phyloP scores from a whole-genome alignment of 1,140 invertebrate species.

The Prorops nasuta region DNA sequence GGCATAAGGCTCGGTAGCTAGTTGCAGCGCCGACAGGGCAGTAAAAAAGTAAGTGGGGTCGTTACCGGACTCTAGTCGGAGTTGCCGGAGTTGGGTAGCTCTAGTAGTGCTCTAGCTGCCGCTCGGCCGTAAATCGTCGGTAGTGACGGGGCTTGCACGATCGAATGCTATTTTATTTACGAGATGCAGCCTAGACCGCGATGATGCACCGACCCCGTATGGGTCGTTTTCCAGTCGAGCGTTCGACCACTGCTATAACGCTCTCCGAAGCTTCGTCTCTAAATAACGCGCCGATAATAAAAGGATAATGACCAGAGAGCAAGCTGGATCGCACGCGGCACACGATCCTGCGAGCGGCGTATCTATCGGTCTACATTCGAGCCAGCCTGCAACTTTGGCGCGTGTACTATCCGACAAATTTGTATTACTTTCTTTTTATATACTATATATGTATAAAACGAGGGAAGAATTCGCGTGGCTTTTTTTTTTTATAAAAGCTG shows the following conservation, averaged over 20 bases:
- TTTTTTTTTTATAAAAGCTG: no score
- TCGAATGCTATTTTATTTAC: constrained; percentile 34
- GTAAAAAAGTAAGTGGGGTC: constrained; percentile 25
- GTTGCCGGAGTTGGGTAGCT: constrained; percentile 6
- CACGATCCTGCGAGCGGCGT: constrained; percentile 11
- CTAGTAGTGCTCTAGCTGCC: no score
- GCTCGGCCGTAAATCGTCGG: constrained; percentile 6
- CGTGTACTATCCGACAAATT: constrained; percentile 33
- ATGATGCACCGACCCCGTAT: constrained; percentile 26
- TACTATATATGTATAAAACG: no score
- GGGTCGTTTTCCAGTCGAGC: constrained; percentile 40
- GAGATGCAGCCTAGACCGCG: constrained; percentile 22
- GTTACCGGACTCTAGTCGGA: constrained; percentile 20
- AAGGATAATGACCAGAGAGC: constrained; percentile 42
- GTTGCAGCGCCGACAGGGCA: neutral
- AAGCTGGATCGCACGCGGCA: constrained; percentile 13
- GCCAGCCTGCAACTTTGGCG: no score
- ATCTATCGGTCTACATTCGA: no score
- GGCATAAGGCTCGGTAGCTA: no score
- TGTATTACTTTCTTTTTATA: constrained; percentile 29
- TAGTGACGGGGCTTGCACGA: constrained; percentile 12
- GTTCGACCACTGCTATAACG: constrained; percentile 29
- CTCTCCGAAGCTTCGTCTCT: constrained; percentile 32
- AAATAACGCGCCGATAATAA: constrained; percentile 42
- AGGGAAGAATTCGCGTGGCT: no score